Evolutionary conservation across 2,888 invertebrate species (phyloP).

Genomic region (Dromius quadrimaculatus): DNA sequence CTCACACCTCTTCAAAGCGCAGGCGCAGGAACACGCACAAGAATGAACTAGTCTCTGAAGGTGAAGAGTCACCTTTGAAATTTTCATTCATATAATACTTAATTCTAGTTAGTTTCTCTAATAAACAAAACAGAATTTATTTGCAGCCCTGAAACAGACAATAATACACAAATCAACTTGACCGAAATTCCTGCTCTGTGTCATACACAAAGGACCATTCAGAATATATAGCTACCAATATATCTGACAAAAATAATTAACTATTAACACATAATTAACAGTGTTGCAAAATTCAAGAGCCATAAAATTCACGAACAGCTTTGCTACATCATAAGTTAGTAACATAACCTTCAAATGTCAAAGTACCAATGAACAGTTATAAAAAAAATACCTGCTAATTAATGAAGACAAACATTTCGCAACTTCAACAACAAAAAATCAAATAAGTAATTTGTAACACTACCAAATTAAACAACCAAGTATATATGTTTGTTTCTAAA

Average conservation of each 20-base stretch:
- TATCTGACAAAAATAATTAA: not conserved
- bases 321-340: not conserved
- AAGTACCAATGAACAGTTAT: too few relatives aligned
- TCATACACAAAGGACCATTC: not conserved
- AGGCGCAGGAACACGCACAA: constrained; percentile 7
- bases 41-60: not conserved
- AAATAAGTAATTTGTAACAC: too few relatives aligned
- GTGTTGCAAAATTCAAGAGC: not conserved
- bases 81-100: not conserved
- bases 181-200: not conserved
- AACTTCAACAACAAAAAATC: too few relatives aligned
- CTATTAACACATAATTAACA: not conserved
- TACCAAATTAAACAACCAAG: too few relatives aligned
- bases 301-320: not conserved
- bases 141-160: too few relatives aligned
- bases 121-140: too few relatives aligned
- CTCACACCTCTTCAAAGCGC: constrained; percentile 17
- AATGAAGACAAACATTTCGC: too few relatives aligned
- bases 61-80: constrained; percentile 4
- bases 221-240: not conserved
- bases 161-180: not conserved
- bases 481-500: too few relatives aligned
- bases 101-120: too few relatives aligned
- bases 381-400: too few relatives aligned
- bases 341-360: not conserved